Evolutionary conservation across 2,797 vertebrate genomes (phyloP), one percentile per base, ranked within the genome.

Genomic region (Cynopterus sphinx): DNA sequence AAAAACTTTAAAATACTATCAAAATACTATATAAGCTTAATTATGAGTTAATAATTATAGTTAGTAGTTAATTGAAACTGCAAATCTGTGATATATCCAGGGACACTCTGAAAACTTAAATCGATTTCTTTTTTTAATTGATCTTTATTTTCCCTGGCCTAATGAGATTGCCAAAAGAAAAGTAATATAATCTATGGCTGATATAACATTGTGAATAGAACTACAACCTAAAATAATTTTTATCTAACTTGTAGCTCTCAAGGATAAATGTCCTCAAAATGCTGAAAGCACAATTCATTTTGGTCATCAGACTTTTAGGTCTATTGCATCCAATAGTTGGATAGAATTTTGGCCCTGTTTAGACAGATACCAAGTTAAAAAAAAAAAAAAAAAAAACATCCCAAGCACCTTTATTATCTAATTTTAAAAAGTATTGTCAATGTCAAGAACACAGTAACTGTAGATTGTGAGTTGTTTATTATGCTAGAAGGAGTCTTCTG

Each of bases 401-500:
- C 10, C 43, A 63, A 85, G 8, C 12, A 73, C 31, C 77, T 89
- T 96, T 96, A 97, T 95, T 94, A 96, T 96, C 97, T 98, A 87
- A 95, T 67, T 97, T 97, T 85, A 78, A 95, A 96, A 97, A 91
- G 26, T 88, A 94, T 94, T 95, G 86, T 91, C 92, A 94, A 24
- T 96, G n/a, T 96, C 51, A 92, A 97, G 89, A 95, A 89, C 74
- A 63, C 24, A 0, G 65, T 51, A 77, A 31, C 85, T 84, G 9
- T 36, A n/a, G 73, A 36, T 81, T 59, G 9, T 53, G 70, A 36
- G 75, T 82, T 97, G 97, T 96, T 97, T 97, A 96, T 97, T 97
- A 96, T 97, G 90, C 71, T 96, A 91, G 87, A 93, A 96, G 88
- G 84, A 94, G 92, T 92, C 84, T 90, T 97, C 95, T 96, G 71